These are phyloP conservation scores for Poicephalus gulielmi DNA, from an alignment of 2,113 vertebrate genomes.

Conservation along the genomic window DNA sequence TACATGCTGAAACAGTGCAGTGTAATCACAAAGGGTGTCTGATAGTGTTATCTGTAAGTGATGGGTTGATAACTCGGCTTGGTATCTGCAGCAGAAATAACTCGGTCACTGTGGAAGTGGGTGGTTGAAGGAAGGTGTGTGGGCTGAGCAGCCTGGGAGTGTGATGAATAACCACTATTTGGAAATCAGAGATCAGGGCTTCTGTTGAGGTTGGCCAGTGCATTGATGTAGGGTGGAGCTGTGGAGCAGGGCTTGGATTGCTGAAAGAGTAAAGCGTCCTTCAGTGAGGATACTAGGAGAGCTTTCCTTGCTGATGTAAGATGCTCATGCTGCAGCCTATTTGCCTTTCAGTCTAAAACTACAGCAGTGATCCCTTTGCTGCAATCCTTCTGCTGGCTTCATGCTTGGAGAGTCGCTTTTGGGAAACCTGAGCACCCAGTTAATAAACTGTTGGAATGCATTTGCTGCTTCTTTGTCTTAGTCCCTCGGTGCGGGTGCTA, in stretches of 20 bases:
- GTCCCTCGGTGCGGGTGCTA: neutral
- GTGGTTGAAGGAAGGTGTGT: neutral
- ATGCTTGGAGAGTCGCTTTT: neutral
- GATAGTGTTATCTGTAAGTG: neutral
- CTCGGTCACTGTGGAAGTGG: fast-evolving
- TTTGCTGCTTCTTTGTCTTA: neutral
- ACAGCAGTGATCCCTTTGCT: neutral
- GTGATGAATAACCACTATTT: neutral
- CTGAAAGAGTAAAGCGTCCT: neutral
- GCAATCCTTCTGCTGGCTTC: neutral
- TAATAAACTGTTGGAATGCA: neutral
- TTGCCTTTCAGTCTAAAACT: neutral
- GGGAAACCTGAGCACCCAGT: neutral
- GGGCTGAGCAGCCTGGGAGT: neutral
- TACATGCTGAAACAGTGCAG: neutral
- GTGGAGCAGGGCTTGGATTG: neutral
- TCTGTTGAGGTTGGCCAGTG: neutral
- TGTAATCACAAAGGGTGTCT: neutral
- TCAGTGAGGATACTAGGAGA: neutral
- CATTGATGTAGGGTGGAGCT: neutral
- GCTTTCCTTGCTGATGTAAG: neutral
- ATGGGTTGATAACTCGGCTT: neutral
- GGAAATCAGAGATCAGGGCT: neutral
- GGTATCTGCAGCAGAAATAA: neutral
- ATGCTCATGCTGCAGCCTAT: neutral